Evolutionary conservation across 2,113 vertebrate genomes (phyloP).

Genomic region (Pollachius pollachius): DNA sequence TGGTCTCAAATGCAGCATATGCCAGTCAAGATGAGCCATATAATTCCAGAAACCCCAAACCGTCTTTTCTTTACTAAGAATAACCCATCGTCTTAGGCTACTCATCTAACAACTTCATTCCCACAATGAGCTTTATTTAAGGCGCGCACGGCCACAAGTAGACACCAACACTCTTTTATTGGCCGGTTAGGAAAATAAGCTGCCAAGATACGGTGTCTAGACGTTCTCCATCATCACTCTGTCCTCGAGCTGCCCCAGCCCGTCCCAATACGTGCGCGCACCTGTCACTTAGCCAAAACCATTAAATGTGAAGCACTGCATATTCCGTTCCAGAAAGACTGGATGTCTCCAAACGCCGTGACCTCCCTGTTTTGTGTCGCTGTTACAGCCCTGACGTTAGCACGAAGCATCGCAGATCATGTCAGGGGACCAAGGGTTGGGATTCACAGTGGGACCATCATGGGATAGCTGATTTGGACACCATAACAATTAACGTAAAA

Average conservation of each 20-base stretch:
- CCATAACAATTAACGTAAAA: no score
- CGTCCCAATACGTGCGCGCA: constrained; percentile 12
- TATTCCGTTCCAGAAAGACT: constrained; percentile 36
- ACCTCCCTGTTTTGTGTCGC: constrained; percentile 3
- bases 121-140: constrained; percentile 7
- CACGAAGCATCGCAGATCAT: background rate
- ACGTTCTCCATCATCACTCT: constrained; percentile 9
- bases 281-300: constrained; percentile 19
- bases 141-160: constrained; percentile 30
- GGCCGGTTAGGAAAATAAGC: no score
- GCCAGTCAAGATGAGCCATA: background rate
- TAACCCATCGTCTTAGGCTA: background rate
- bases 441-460: no score
- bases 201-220: constrained; percentile 2
- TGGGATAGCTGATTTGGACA: no score
- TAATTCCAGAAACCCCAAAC: background rate
- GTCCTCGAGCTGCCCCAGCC: background rate
- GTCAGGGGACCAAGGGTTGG: no score
- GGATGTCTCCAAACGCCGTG: constrained; percentile 26
- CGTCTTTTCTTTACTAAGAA: background rate
- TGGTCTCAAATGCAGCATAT: no score
- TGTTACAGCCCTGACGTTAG: background rate
- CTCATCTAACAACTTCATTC: background rate
- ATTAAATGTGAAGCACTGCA: constrained; percentile 31
- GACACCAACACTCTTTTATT: constrained; percentile 19